These are phyloP conservation scores for Tachyglossus aculeatus DNA, from an alignment of 2,797 vertebrate genomes.

Conservation along the genomic window DNA sequence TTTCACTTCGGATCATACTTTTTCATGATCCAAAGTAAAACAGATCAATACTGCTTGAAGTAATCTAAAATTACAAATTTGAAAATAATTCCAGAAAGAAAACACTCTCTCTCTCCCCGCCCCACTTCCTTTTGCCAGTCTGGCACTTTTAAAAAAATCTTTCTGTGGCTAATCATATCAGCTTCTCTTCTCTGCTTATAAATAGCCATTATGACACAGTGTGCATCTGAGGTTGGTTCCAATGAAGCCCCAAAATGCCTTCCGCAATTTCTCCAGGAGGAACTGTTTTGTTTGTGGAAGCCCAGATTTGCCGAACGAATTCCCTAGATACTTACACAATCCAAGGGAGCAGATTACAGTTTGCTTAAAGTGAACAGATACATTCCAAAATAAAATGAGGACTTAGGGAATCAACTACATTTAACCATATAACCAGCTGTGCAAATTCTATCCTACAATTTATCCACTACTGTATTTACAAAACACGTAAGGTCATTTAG, in stretches of 20 bases:
- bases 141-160: too few species aligned
- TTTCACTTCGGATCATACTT: not conserved
- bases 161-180: slow-evolving; percentile 1
- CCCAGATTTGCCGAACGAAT: slow-evolving; percentile 9
- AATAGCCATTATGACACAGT: not conserved
- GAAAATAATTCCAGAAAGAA: too few species aligned
- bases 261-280: not conserved
- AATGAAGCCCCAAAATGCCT: not conserved
- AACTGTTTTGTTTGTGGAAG: slow-evolving; percentile 14
- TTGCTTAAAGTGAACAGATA: slow-evolving; percentile 43
- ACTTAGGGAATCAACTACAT: slow-evolving; percentile 52
- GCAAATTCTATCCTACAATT: slow-evolving; percentile 36
- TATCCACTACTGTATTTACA: slow-evolving; percentile 30
- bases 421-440: slow-evolving; percentile 57
- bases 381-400: slow-evolving; percentile 48
- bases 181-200: not conserved
- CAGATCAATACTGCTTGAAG: too few species aligned
- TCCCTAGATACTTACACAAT: not conserved
- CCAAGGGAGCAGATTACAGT: not conserved
- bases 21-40: too few species aligned
- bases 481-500: slow-evolving; percentile 34
- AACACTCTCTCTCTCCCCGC: too few species aligned
- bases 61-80: too few species aligned
- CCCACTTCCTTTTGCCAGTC: not conserved
- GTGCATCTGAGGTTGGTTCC: not conserved